phyloP scores from a whole-genome alignment of 2,797 vertebrate genomes.

The Ambastaia sidthimunki region DNA sequence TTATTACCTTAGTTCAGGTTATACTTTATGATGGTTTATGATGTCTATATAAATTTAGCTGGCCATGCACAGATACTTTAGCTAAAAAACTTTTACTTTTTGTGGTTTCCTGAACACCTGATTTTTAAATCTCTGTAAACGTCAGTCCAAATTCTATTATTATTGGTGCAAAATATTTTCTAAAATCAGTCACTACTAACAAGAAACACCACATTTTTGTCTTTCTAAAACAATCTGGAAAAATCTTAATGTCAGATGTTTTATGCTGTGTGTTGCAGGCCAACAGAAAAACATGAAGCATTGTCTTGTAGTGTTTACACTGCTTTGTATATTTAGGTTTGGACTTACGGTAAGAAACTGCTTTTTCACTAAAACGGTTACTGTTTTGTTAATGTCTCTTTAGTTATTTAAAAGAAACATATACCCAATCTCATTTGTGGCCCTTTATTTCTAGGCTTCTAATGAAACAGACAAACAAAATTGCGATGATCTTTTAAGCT shows the following conservation, averaged over 20 bases:
- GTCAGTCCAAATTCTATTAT: neutral
- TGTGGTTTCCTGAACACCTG: neutral
- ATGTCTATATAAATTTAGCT: neutral
- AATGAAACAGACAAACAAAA: conserved; percentile 40
- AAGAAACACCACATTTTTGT: neutral
- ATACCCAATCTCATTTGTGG: neutral
- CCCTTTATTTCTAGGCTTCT: conserved; percentile 10
- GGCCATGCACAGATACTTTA: neutral
- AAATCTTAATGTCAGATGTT: neutral
- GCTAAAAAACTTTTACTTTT: neutral
- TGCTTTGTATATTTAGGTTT: conserved; percentile 64
- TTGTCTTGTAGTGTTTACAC: conserved; percentile 63
- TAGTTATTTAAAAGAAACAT: neutral
- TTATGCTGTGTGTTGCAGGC: conserved; percentile 65
- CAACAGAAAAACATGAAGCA: conserved; percentile 71
- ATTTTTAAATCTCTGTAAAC: neutral
- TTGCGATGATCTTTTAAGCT: conserved; percentile 66
- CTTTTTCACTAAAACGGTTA: neutral
- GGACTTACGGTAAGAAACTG: conserved; percentile 68
- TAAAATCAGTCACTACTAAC: neutral
- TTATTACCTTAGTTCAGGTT: no score
- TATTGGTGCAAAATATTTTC: neutral
- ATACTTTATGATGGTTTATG: no score
- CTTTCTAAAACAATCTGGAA: neutral
- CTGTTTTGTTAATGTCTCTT: neutral